Conservation (phyloP, 1,140 invertebrate genomes). For the silkworm (Bombyx mori) region DNA sequence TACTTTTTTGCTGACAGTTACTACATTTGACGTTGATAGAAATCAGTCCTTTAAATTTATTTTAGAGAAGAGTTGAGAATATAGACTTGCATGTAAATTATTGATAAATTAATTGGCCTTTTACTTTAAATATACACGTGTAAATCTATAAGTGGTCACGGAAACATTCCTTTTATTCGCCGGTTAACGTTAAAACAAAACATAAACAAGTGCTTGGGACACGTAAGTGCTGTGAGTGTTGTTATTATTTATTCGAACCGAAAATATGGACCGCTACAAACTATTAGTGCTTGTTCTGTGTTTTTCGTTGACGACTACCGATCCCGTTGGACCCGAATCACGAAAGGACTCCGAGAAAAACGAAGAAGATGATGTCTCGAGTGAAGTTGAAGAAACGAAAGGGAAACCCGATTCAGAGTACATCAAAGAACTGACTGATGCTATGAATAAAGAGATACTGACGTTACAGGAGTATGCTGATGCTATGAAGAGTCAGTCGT, state of each 20-base stretch:
- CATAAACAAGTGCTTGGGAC: slow-evolving; percentile 24
- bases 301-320: slow-evolving; percentile 30
- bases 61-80: too few relatives aligned
- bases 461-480: slow-evolving; percentile 38
- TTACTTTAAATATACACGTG: too few relatives aligned
- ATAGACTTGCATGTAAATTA: too few relatives aligned
- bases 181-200: too few relatives aligned
- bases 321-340: slow-evolving; percentile 44
- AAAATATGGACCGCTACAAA: slow-evolving; percentile 36
- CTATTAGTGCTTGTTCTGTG: slow-evolving; percentile 42
- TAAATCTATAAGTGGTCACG: too few relatives aligned
- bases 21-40: too few relatives aligned
- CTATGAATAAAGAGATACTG: slow-evolving; percentile 38
- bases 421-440: slow-evolving; percentile 30
- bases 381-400: slow-evolving; percentile 20
- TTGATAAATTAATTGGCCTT: too few relatives aligned
- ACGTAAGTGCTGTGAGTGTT: slow-evolving; percentile 41
- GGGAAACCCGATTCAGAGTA: slow-evolving; percentile 21
- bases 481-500: slow-evolving; percentile 26
- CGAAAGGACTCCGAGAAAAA: slow-evolving; percentile 29
- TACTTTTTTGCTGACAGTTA: too few relatives aligned
- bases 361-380: slow-evolving; percentile 32
- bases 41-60: too few relatives aligned
- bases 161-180: too few relatives aligned
- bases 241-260: slow-evolving; percentile 7